Evolutionary conservation across 2,797 vertebrate species (phyloP).

Genomic region (Siniperca scherzeri): DNA sequence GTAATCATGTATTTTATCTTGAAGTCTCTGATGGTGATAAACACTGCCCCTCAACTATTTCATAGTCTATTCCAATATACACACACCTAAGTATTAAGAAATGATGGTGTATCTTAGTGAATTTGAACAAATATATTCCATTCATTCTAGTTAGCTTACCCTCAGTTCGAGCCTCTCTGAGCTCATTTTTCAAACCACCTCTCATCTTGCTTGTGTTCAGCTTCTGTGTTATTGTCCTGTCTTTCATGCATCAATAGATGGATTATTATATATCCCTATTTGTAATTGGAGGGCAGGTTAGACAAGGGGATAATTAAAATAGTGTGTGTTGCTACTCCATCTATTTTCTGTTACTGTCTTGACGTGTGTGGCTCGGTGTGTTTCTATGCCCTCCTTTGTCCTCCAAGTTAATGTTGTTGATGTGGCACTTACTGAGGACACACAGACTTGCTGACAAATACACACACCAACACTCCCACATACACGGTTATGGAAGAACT

Average conservation of each 20-base stretch:
- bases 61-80: constrained; percentile 18
- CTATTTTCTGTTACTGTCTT: constrained; percentile 76
- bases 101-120: constrained; percentile 29
- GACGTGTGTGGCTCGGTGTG: constrained; percentile 59
- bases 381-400: constrained; percentile 77
- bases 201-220: constrained; percentile 63
- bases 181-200: constrained; percentile 65
- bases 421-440: constrained; percentile 78
- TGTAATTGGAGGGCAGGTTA: constrained; percentile 84
- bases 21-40: constrained; percentile 70
- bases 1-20: constrained; percentile 79
- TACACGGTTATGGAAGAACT: constrained; percentile 40
- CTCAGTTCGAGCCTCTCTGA: constrained; percentile 53
- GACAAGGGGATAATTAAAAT: constrained; percentile 84
- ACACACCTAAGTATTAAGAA: constrained; percentile 25
- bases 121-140: constrained; percentile 42
- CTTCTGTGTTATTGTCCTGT: constrained; percentile 78
- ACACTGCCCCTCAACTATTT: constrained; percentile 57
- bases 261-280: constrained; percentile 83
- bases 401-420: constrained; percentile 83
- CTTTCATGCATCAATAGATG: constrained; percentile 85
- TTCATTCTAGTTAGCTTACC: constrained; percentile 63
- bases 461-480: constrained; percentile 46
- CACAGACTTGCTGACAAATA: constrained; percentile 69
- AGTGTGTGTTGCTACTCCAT: constrained; percentile 76